Percentiles rank a stretch among this genome's conserved stretches.
phyloP scores from a whole-genome alignment of 2,888 invertebrate genomes.

The Andrena hattorfiana region DNA sequence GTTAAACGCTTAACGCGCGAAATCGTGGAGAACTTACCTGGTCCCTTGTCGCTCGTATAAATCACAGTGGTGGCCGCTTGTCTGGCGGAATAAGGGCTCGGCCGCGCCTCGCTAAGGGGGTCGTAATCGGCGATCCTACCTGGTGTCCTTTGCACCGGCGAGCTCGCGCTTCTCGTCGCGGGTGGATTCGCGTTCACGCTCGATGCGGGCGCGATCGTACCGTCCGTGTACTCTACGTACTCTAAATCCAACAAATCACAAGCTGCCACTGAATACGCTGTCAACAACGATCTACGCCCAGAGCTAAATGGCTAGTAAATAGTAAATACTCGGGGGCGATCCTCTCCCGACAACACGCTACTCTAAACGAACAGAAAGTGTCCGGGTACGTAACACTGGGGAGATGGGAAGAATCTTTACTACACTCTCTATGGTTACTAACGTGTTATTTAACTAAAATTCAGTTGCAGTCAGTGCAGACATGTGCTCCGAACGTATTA shows the following conservation, averaged over 20 bases:
- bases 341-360: neutral
- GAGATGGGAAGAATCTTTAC: no score
- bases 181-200: slow-evolving; percentile 75
- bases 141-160: slow-evolving; percentile 87
- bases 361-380: no score
- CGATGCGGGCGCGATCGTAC: slow-evolving; percentile 80
- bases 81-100: slow-evolving; percentile 91
- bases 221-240: slow-evolving; percentile 84
- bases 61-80: slow-evolving; percentile 93
- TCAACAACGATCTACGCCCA: slow-evolving; percentile 8
- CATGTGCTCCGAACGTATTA: no score
- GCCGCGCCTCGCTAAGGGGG: slow-evolving; percentile 89
- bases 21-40: slow-evolving; percentile 85
- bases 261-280: slow-evolving; percentile 54
- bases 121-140: slow-evolving; percentile 93
- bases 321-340: neutral
- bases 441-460: no score
- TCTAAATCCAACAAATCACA: slow-evolving; percentile 76
- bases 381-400: no score
- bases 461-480: no score
- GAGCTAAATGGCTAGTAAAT: neutral
- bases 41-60: slow-evolving; percentile 92
- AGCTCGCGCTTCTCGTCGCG: slow-evolving; percentile 71
- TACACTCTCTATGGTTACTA: no score
- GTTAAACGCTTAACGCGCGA: neutral